These are phyloP conservation scores for Eira barbara DNA, from an alignment of 2,113 vertebrate species.

Conservation along the genomic window DNA sequence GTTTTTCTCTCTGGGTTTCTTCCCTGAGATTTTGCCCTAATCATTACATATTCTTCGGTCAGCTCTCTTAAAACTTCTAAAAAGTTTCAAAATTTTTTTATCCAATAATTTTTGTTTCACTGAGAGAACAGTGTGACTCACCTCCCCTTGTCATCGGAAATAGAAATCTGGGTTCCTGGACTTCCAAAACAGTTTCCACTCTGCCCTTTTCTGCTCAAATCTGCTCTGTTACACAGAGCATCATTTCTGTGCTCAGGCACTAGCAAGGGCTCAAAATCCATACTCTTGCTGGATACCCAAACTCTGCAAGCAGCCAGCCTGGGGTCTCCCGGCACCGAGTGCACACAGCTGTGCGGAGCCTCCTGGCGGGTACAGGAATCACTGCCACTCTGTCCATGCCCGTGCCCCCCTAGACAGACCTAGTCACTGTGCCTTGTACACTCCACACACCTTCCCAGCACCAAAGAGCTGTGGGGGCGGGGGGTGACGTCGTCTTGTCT, in stretches of 20 bases:
- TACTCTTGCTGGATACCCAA: neutral
- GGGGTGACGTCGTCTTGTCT: neutral
- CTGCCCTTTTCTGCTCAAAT: neutral
- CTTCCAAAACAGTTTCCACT: neutral
- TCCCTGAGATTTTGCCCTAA: neutral
- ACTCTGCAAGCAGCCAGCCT: neutral
- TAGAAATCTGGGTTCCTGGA: neutral
- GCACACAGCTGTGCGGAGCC: fast-evolving
- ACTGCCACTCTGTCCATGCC: neutral
- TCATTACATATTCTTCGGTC: neutral
- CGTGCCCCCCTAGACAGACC: neutral
- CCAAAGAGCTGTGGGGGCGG: too few species aligned
- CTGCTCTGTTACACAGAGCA: fast-evolving
- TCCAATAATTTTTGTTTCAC: neutral
- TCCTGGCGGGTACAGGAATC: too few species aligned
- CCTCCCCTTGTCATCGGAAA: neutral
- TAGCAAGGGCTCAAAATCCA: fast-evolving
- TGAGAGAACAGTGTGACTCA: neutral
- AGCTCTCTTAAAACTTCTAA: neutral
- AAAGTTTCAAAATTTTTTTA: neutral
- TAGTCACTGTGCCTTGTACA: fast-evolving
- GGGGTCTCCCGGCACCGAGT: fast-evolving
- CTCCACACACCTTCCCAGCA: too few species aligned
- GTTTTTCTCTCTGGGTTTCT: neutral
- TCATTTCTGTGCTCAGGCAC: neutral